Conservation (phyloP, 1,140 invertebrate species). For the Pararge aegeria region DNA sequence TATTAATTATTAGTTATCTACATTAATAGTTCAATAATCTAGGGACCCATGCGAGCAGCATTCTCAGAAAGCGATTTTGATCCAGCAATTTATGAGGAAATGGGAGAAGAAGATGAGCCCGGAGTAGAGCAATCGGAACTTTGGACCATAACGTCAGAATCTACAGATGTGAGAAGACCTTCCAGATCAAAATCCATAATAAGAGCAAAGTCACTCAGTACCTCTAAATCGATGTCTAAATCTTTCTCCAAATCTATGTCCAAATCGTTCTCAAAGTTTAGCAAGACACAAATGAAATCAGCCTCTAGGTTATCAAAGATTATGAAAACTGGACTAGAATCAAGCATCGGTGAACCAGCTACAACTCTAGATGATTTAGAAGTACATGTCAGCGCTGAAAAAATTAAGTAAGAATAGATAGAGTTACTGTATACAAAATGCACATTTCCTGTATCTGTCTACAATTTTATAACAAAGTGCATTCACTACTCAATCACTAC, state of each 20-base stretch:
- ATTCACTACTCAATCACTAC: too few relatives aligned
- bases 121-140: conserved; percentile 41
- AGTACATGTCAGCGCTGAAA: conserved; percentile 35
- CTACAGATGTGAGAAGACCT: conserved; percentile 32
- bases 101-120: conserved; percentile 23
- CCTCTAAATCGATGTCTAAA: conserved; percentile 1
- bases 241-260: conserved; percentile 35
- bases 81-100: conserved; percentile 35
- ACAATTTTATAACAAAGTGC: background rate
- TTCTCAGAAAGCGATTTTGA: conserved; percentile 53
- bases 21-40: too few relatives aligned
- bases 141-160: conserved; percentile 41
- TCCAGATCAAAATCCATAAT: conserved; percentile 31
- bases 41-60: conserved; percentile 19
- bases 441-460: background rate
- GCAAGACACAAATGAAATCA: conserved; percentile 24
- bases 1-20: too few relatives aligned
- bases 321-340: conserved; percentile 26
- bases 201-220: conserved; percentile 15
- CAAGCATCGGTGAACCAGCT: conserved; percentile 32
- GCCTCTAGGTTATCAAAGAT: conserved; percentile 31
- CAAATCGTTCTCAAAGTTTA: conserved; percentile 43
- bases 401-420: conserved; percentile 17
- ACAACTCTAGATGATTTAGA: conserved; percentile 45
- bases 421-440: background rate